Base-by-base conservation (phyloP, 2,797 vertebrate species). In the Strix occidentalis region DNA sequence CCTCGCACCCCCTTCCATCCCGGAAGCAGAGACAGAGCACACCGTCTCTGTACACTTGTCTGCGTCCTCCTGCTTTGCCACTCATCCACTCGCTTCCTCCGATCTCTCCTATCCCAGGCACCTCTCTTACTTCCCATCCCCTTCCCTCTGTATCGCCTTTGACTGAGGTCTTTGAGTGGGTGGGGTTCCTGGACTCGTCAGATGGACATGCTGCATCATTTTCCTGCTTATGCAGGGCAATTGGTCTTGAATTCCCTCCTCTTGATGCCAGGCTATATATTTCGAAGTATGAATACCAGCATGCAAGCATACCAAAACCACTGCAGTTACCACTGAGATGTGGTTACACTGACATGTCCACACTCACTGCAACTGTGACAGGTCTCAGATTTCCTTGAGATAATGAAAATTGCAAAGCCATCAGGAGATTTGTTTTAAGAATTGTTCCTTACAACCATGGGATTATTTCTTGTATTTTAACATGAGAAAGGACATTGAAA, bases 311-410 rank as follows among this genome's bases (percentile, higher is more conserved):
- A 41, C 9, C 72, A 76, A 65, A 13, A 1, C 21, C 41, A 41
- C 28, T 72, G n/a, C 57, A 45, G 21, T 16, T 78, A 46, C 35
- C 35, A 33, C 25, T 45, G 33, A 75, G 60, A 14, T 41, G 53
- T 41, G 41, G 18, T 60, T 60, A 75, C 10, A 1, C 19, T 57
- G 66, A 26, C 50, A 25, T 64, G 14, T 18, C 26, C 53, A 79
- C 28, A 56, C 46, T 65, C 23, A 48, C 31, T 79, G 71, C 1
- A 12, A 33, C 80, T 0, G 0, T 68, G 35, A 31, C 0, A 1
- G 12, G 37, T 78, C 53, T 72, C 54, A 61, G 10, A 60, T 87
- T 78, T 92, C 65, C 10, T 16, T 45, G 45, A 87, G 17, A 20
- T 72, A 91, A 77, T 72, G 66, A 76, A 87, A 83, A 74, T 51